phyloP scores from a whole-genome alignment of 2,888 invertebrate species.

The Hypomecis atomaria region DNA sequence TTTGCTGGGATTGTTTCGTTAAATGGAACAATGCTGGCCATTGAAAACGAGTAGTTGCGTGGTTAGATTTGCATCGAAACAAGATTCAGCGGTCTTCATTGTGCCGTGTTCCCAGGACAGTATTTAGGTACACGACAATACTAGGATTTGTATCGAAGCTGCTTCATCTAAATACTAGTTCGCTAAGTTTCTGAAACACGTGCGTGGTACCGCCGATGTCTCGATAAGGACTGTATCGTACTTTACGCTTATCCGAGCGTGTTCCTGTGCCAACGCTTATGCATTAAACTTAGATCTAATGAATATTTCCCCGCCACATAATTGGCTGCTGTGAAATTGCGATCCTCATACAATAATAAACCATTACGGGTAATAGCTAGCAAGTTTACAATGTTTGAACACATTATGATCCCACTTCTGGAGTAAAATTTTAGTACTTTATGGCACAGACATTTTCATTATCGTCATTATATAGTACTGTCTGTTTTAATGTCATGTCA shows the following conservation, averaged over 20 bases:
- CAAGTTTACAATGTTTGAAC: conserved; percentile 1
- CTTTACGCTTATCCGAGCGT: conserved; percentile 69
- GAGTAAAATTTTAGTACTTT: background rate
- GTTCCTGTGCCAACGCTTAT: conserved; percentile 62
- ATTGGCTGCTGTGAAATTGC: conserved; percentile 64
- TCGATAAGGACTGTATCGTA: conserved; percentile 74
- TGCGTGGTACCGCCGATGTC: conserved; percentile 66
- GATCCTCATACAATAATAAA: conserved; percentile 54
- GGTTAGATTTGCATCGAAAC: conserved; percentile 66
- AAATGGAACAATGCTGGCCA: conserved; percentile 67
- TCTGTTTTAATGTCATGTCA: conserved; percentile 10
- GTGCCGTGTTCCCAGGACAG: conserved; percentile 56
- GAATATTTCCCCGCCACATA: conserved; percentile 70
- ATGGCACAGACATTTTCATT: background rate
- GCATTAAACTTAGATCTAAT: conserved; percentile 70
- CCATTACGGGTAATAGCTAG: conserved; percentile 3
- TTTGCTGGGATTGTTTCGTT: conserved; percentile 64
- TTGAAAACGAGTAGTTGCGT: conserved; percentile 63
- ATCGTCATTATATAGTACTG: conserved; percentile 5
- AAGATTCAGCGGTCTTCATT: conserved; percentile 63
- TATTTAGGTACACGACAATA: conserved; percentile 60
- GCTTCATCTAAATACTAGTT: conserved; percentile 51
- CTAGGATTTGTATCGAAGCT: conserved; percentile 62
- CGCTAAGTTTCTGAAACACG: conserved; percentile 57
- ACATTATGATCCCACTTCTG: background rate